Evolutionary conservation across 2,888 invertebrate species (phyloP).

Genomic region (Caenorhabditis macrosperma): DNA sequence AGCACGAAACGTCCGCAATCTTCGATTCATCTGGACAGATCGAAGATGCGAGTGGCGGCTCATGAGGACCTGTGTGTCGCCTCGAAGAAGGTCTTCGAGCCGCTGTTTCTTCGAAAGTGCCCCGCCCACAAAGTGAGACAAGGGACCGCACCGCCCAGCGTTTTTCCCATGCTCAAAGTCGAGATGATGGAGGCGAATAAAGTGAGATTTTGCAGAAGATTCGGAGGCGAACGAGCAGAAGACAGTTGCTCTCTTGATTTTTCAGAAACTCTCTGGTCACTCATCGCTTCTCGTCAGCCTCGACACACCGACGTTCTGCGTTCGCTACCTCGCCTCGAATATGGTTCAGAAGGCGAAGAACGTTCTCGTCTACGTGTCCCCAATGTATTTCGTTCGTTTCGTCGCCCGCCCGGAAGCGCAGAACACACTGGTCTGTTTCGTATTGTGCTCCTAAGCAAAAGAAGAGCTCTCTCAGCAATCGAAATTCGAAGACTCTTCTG

Average conservation of each 20-base stretch:
- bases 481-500: constrained; percentile 32
- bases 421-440: constrained; percentile 16
- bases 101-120: constrained; percentile 53
- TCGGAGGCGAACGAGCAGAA: no score
- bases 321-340: constrained; percentile 41
- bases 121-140: constrained; percentile 24
- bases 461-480: constrained; percentile 35
- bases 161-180: constrained; percentile 24
- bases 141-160: constrained; percentile 26
- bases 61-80: constrained; percentile 20
- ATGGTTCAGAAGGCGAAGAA: constrained; percentile 7
- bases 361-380: constrained; percentile 38
- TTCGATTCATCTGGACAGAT: constrained; percentile 10
- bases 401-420: constrained; percentile 35
- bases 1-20: constrained; percentile 20
- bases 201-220: background rate
- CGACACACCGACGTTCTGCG: constrained; percentile 52
- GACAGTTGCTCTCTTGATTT: background rate
- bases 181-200: constrained; percentile 1
- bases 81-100: constrained; percentile 36
- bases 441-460: background rate
- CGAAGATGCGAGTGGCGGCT: constrained; percentile 26
- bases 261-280: constrained; percentile 41
- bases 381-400: constrained; percentile 34
- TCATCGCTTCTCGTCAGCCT: constrained; percentile 37